Percentiles rank a stretch among this genome's conserved stretches.
Conservation (phyloP, 2,888 invertebrate genomes). For the Dicycla oo region DNA sequence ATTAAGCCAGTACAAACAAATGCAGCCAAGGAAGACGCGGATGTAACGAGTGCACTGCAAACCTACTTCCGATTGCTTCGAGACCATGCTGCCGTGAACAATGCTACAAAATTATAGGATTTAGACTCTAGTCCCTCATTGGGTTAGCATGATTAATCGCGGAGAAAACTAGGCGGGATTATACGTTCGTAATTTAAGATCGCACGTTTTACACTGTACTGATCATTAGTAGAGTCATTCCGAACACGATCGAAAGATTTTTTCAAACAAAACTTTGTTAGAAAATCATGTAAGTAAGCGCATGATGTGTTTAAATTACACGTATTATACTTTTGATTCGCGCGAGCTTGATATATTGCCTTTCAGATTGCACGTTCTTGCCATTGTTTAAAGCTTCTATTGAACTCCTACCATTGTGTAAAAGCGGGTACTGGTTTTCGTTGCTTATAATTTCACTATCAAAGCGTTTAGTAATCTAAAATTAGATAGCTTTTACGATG, state of each 20-base stretch:
- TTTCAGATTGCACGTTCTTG: constrained; percentile 73
- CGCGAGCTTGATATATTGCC: constrained; percentile 74
- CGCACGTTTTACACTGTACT: constrained; percentile 81
- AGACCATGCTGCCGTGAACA: constrained; percentile 80
- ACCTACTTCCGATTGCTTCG: constrained; percentile 84
- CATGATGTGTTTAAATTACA: constrained; percentile 79
- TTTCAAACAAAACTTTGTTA: constrained; percentile 75
- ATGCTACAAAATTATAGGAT: constrained; percentile 87
- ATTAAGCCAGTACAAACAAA: constrained; percentile 38
- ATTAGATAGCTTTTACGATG: constrained; percentile 54
- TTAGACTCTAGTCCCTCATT: constrained; percentile 83
- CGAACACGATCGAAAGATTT: constrained; percentile 77
- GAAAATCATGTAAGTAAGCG: constrained; percentile 71
- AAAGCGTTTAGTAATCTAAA: constrained; percentile 44
- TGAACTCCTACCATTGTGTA: constrained; percentile 64
- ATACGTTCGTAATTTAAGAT: constrained; percentile 81
- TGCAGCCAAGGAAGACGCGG: constrained; percentile 68
- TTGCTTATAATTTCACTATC: constrained; percentile 47
- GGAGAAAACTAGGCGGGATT: constrained; percentile 84
- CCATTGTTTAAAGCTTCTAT: constrained; percentile 71
- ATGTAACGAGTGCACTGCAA: constrained; percentile 83
- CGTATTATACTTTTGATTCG: constrained; percentile 75
- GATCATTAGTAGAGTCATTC: constrained; percentile 80
- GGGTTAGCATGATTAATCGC: constrained; percentile 87
- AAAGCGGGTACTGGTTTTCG: constrained; percentile 44